Evolutionary conservation across 2,113 vertebrate species (phyloP).

Genomic region (Ailurus styani): DNA sequence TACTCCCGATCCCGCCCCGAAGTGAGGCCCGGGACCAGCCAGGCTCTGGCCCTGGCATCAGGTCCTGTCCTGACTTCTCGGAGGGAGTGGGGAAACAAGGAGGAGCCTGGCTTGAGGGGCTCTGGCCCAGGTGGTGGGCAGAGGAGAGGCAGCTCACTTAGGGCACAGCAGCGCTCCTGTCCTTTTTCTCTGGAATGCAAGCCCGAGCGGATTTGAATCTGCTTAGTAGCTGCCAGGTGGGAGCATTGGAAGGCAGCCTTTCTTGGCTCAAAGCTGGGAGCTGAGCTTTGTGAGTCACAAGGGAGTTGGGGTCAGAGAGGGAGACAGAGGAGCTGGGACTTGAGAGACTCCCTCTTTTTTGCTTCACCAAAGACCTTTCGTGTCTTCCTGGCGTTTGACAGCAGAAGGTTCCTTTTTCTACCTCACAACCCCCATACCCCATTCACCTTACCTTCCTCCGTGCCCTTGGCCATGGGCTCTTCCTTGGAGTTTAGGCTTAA

Average conservation of each 20-base stretch:
- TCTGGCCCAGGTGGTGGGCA: not conserved
- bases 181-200: not conserved
- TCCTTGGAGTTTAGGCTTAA: not conserved
- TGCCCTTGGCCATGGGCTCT: not conserved
- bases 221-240: slow-evolving; percentile 31
- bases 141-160: not conserved
- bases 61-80: not conserved
- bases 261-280: slow-evolving; percentile 35
- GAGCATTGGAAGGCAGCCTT: not conserved
- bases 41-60: not conserved
- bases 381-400: not conserved
- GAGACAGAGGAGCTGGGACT: not conserved
- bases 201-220: not conserved
- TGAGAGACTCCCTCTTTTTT: not conserved
- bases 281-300: slow-evolving; percentile 42
- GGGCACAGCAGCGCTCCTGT: not conserved
- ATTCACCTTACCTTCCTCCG: not conserved
- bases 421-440: rapidly evolving
- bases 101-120: not conserved
- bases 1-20: not conserved
- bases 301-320: not conserved
- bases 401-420: not conserved
- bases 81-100: not conserved
- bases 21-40: not conserved
- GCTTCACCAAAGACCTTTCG: not conserved